Conservation (phyloP, 1,140 invertebrate species). For the Lucilia cuprina region DNA sequence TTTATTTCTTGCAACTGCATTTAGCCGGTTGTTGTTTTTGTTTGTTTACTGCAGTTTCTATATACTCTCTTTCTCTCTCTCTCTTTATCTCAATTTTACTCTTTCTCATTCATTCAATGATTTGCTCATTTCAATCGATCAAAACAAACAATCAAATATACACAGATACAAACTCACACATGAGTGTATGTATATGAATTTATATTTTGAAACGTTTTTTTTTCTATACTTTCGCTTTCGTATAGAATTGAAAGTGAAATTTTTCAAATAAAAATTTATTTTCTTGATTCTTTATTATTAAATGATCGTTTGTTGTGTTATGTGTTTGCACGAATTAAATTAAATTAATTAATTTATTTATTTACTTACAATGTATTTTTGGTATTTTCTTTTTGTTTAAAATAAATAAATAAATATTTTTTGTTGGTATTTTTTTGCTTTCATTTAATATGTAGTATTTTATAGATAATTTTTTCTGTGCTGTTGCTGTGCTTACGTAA, state of each 20-base stretch:
- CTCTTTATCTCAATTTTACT: too few species aligned
- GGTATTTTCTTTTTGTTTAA: not conserved
- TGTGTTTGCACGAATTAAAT: not conserved
- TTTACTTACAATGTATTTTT: conserved; percentile 3
- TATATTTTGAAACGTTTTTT: too few species aligned
- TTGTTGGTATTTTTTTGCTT: not conserved
- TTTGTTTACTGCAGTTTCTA: too few species aligned
- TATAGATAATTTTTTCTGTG: not conserved
- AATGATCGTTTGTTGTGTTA: not conserved
- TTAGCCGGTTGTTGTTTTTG: too few species aligned
- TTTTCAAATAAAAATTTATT: not conserved
- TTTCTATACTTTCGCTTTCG: conserved; percentile 15
- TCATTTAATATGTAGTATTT: not conserved
- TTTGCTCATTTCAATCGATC: too few species aligned
- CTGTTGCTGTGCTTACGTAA: conserved; percentile 23
- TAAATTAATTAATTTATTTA: not conserved
- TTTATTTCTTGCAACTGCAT: too few species aligned
- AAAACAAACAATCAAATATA: not conserved
- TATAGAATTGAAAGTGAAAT: conserved; percentile 23
- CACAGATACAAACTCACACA: not conserved
- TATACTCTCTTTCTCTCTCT: too few species aligned
- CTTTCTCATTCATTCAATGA: too few species aligned
- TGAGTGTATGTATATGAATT: not conserved
- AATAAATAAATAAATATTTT: not conserved
- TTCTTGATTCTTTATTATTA: too few species aligned